A percentile compares a stretch with the other conserved stretches of the same genome.
phyloP scores from a whole-genome alignment of 2,797 vertebrate species.

The Poeciliopsis gracilis region DNA sequence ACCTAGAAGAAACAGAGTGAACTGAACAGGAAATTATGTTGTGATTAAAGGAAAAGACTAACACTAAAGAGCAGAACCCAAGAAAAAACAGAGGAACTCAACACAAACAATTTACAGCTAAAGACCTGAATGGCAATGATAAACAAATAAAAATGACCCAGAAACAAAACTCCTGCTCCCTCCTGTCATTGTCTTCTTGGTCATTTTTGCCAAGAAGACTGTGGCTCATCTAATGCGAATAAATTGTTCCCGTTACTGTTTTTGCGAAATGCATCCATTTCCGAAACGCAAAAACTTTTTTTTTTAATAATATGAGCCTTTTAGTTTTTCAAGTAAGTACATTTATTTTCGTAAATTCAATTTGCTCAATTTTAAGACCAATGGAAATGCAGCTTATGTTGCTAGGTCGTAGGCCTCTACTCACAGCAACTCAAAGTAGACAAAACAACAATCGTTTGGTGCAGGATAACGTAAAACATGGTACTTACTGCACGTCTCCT shows the following conservation, averaged over 20 bases:
- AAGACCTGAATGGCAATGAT: neutral
- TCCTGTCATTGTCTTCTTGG: no score
- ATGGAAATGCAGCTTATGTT: neutral
- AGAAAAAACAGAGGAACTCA: neutral
- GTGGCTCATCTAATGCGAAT: no score
- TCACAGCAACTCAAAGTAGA: neutral
- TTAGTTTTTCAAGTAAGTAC: no score
- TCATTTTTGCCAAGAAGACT: no score
- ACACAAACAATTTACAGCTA: neutral
- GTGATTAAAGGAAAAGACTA: neutral
- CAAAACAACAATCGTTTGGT: neutral
- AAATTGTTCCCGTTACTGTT: no score
- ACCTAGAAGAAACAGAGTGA: neutral
- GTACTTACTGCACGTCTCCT: slow-evolving; percentile 91
- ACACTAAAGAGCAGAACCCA: neutral
- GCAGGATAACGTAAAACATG: neutral
- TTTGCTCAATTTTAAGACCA: no score
- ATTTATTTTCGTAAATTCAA: no score
- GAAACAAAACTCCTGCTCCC: neutral
- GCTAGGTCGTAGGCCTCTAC: neutral
- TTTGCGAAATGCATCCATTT: no score
- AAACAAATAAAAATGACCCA: neutral
- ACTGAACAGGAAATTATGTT: neutral
- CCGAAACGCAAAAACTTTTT: no score
- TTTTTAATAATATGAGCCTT: no score